phyloP scores from a whole-genome alignment of 1,140 invertebrate genomes.

The Sogatella furcifera region DNA sequence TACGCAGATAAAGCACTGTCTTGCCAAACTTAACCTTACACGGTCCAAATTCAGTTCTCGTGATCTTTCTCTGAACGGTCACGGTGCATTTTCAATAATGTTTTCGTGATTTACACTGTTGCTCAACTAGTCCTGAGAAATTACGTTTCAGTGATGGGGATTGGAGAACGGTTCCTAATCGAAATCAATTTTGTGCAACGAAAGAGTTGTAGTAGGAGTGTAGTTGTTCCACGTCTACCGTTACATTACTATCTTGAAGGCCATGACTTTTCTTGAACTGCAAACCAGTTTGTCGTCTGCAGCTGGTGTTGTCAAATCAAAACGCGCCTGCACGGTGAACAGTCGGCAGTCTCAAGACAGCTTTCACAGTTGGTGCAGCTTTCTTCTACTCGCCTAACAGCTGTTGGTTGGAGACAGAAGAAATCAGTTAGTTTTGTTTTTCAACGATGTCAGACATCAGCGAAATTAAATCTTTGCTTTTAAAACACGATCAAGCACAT shows the following conservation, averaged over 20 bases:
- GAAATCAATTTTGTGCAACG: too few species aligned
- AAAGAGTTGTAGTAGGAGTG: too few species aligned
- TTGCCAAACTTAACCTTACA: too few species aligned
- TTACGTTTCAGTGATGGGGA: too few species aligned
- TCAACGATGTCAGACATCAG: slow-evolving; percentile 31
- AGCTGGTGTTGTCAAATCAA: neutral
- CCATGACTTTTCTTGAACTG: neutral
- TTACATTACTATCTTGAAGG: neutral
- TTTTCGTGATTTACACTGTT: too few species aligned
- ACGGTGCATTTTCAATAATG: too few species aligned
- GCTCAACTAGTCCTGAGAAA: too few species aligned
- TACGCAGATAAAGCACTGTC: too few species aligned
- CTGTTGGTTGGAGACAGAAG: neutral
- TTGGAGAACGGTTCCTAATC: too few species aligned
- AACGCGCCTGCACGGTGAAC: neutral
- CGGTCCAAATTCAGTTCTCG: too few species aligned
- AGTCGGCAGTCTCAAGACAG: neutral
- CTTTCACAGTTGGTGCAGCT: neutral
- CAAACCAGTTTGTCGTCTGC: slow-evolving; percentile 1
- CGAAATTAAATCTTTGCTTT: slow-evolving; percentile 29
- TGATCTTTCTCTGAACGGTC: too few species aligned
- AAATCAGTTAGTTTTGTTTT: neutral
- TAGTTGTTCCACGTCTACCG: too few species aligned
- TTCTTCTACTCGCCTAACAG: neutral
- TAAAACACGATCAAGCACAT: slow-evolving; percentile 59